Evolutionary conservation across 2,797 vertebrate genomes (phyloP), one percentile per base, ranked within the genome.

Genomic region (Percopsis omiscomaycus): DNA sequence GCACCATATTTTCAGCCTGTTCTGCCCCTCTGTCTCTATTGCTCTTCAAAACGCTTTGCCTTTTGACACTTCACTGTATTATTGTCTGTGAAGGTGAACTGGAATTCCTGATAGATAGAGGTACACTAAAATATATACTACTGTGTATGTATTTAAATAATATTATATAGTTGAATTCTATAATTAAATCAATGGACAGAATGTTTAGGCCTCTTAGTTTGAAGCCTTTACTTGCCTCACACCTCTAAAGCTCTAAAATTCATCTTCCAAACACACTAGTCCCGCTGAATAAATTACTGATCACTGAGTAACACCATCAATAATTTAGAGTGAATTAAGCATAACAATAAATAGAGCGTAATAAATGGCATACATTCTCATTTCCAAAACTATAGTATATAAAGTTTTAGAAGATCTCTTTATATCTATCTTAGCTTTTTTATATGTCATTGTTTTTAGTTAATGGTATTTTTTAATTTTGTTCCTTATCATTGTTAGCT

Each of bases 251-350:
- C 15, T 66, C 44, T 57, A 63, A 14, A 46, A 55, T 22, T 64
- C 27, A 5, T 16, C 4, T 60, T 16, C 50, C 46, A 67, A 8
- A 53, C 1, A 1, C 59, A 32, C 15, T 46, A 28, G 46, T 67
- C 27, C 16, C 45, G 53, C 70, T 60, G 37, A 80, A 88, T 84
- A 60, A 76, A 83, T 83, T 62, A 73, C 84, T 63, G 61, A 79
- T 74, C 59, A 62, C 69, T 71, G 72, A 55, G 72, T 65, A 67
- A 74, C 62, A 29, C 57, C 13, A 72, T 88, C 78, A 86, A 86
- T 87, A 85, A 88, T 91, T 89, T 22, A 78, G 85, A 75, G 3
- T 56, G 66, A 55, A 57, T 0, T 22, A 14, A 72, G 65, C 62
- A 72, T 77, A 67, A 82, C 59, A 71, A 67, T 73, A 82, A 82